Evolutionary conservation across 2,797 vertebrate genomes (phyloP).

Genomic region (Pelochelys cantorii): DNA sequence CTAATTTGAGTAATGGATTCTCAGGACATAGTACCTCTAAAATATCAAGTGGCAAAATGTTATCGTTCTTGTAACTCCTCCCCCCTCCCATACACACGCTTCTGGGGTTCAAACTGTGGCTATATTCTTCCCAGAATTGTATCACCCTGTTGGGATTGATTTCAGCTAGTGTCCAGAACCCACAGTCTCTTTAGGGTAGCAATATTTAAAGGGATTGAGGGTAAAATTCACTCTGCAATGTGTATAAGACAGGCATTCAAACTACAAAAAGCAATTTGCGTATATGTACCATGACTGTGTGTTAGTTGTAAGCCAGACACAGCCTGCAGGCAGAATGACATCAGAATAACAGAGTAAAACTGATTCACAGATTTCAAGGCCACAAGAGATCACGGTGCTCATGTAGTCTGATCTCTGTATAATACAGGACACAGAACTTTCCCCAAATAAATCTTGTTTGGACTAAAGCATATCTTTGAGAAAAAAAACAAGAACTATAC

Average conservation of each 20-base stretch:
- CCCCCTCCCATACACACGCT: neutral
- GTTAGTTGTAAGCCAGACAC: neutral
- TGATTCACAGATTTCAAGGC: neutral
- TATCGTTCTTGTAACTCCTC: neutral
- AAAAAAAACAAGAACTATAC: neutral
- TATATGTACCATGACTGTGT: neutral
- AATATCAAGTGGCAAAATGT: neutral
- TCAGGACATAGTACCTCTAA: neutral
- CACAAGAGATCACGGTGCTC: neutral
- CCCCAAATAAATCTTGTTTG: neutral
- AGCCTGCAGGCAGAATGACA: neutral
- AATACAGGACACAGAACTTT: neutral
- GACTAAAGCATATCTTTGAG: neutral
- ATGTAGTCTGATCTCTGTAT: neutral
- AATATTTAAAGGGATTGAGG: neutral
- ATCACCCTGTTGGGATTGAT: neutral
- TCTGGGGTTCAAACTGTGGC: neutral
- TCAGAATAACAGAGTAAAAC: neutral
- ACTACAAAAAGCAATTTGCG: neutral
- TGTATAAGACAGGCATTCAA: neutral
- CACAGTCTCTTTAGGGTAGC: neutral
- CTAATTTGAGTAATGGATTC: neutral
- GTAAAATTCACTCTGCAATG: neutral
- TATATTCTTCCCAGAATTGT: neutral
- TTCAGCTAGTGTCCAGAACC: neutral